Conservation (phyloP, 2,888 invertebrate genomes). For the Ditula angustiorana region DNA sequence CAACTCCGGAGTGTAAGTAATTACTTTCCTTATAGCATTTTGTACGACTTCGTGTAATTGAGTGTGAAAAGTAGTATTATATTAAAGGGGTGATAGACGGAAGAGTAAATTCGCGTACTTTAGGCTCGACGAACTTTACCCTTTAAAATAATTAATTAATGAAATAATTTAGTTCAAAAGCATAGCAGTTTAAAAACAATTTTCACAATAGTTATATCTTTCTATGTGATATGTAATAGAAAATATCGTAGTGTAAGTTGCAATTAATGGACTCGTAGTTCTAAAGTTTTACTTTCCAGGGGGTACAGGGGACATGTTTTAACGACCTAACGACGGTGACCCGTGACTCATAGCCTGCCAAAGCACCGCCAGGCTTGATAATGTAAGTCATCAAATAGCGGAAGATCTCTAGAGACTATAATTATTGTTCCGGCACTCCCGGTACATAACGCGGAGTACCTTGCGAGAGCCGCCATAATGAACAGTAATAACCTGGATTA, state of each 20-base stretch:
- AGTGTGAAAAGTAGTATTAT: neutral
- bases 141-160: too few relatives aligned
- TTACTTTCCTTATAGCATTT: slow-evolving; percentile 10
- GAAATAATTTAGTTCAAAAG: too few relatives aligned
- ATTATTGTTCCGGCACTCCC: neutral
- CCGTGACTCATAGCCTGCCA: neutral
- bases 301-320: neutral
- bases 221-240: too few relatives aligned
- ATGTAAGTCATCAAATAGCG: slow-evolving; percentile 1
- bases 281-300: too few relatives aligned
- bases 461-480: neutral
- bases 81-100: neutral
- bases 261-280: too few relatives aligned
- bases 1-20: slow-evolving; percentile 5
- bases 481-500: neutral
- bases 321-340: neutral
- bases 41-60: slow-evolving; percentile 5
- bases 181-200: too few relatives aligned
- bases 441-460: neutral
- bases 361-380: neutral
- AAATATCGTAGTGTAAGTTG: too few relatives aligned
- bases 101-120: too few relatives aligned
- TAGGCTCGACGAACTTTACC: too few relatives aligned
- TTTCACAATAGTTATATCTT: too few relatives aligned
- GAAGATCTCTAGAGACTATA: neutral